Conservation (phyloP, 2,797 vertebrate species). For the Microchirus variegatus region DNA sequence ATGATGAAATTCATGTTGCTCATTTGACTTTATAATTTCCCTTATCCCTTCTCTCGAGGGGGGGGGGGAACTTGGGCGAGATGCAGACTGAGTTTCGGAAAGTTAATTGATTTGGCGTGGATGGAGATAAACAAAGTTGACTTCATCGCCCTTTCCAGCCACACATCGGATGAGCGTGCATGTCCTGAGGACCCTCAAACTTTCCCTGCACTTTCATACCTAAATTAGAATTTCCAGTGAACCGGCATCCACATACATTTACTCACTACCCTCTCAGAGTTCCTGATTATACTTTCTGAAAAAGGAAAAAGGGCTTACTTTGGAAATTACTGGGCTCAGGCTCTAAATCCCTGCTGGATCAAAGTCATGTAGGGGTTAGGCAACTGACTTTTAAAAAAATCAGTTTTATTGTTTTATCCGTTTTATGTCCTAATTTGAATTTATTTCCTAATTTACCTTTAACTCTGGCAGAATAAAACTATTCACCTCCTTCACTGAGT, state of each 20-base stretch:
- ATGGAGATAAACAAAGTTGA: constrained; percentile 29
- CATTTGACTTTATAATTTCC: constrained; percentile 60
- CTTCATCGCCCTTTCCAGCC: constrained; percentile 22
- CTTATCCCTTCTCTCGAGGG: constrained; percentile 16
- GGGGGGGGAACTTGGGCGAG: no score
- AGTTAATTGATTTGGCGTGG: constrained; percentile 36
- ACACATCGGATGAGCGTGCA: constrained; percentile 11
- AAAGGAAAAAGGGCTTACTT: constrained; percentile 6
- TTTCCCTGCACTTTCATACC: background rate
- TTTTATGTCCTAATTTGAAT: background rate
- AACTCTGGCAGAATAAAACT: constrained; percentile 13
- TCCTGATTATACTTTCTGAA: background rate
- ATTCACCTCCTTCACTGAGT: background rate
- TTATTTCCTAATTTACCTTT: constrained; percentile 14
- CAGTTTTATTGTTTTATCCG: background rate
- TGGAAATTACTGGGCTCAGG: constrained; percentile 7
- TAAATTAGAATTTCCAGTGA: background rate
- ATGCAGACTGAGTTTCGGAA: constrained; percentile 12
- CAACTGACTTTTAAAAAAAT: constrained; percentile 3
- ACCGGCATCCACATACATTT: background rate
- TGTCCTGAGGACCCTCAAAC: background rate
- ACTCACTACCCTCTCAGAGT: background rate
- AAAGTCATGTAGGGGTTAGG: background rate
- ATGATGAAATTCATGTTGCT: constrained; percentile 44
- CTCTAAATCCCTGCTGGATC: constrained; percentile 11